Percentiles rank a stretch among this genome's conserved stretches.
These are phyloP conservation scores for Dasyprocta punctata DNA, from an alignment of 2,113 vertebrate species.

Conservation along the genomic window DNA sequence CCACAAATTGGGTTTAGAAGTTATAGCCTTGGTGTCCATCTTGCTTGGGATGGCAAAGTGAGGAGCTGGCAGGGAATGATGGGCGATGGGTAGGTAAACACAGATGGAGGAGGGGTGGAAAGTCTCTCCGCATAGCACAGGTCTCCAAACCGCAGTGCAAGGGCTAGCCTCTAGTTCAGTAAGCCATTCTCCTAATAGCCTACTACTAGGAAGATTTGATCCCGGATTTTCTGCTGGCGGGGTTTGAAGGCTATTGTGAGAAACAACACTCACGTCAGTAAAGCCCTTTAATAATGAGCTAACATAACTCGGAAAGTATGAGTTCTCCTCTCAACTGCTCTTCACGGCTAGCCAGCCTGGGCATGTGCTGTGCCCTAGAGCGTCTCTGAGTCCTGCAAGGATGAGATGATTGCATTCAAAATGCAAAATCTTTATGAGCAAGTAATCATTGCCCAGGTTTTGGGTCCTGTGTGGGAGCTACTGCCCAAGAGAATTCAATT, in stretches of 20 bases:
- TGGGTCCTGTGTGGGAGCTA: neutral
- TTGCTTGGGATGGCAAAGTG: neutral
- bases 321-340: neutral
- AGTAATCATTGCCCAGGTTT: neutral
- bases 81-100: neutral
- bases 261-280: constrained; percentile 16
- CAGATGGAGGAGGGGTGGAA: neutral
- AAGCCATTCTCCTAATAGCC: neutral
- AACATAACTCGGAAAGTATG: neutral
- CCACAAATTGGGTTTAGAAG: neutral
- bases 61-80: neutral
- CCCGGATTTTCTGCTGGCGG: neutral
- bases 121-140: neutral
- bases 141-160: neutral
- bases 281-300: neutral
- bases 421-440: neutral
- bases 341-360: neutral
- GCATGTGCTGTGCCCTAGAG: neutral
- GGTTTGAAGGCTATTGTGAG: constrained; percentile 18
- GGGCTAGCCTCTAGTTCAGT: neutral
- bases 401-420: neutral
- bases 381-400: neutral
- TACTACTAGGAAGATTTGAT: neutral
- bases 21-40: neutral
- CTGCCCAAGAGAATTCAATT: neutral